phyloP scores from a whole-genome alignment of 2,113 vertebrate genomes.

The Lepus timidus region DNA sequence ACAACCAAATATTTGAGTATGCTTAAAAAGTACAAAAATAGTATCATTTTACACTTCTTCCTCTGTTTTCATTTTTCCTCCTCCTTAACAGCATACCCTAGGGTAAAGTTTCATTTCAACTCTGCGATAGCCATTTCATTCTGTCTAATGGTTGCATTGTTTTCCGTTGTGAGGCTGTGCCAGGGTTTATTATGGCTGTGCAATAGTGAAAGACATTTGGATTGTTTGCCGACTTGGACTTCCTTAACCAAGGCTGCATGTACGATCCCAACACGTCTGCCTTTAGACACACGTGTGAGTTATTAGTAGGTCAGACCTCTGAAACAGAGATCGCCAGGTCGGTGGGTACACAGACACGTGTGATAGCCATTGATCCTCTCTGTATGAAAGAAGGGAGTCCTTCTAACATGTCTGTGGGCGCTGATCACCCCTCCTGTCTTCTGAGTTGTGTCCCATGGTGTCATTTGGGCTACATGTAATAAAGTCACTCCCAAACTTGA shows the following conservation, averaged over 20 bases:
- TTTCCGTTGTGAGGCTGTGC: not conserved
- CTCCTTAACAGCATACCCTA: not conserved
- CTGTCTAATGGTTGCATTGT: not conserved
- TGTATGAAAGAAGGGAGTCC: not conserved
- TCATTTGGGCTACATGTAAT: not conserved
- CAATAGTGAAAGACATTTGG: constrained; percentile 9
- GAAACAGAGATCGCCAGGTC: not conserved
- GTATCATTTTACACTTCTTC: not conserved
- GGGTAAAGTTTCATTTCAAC: not conserved
- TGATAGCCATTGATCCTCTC: not conserved
- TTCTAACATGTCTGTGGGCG: not conserved
- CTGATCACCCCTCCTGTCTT: not conserved
- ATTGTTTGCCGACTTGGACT: not conserved
- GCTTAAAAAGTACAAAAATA: not conserved
- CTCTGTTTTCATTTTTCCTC: not conserved
- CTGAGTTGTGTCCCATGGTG: not conserved
- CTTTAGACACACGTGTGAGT: not conserved
- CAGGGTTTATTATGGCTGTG: not conserved
- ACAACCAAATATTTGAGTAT: not conserved
- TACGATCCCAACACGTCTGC: not conserved
- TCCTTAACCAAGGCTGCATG: not conserved
- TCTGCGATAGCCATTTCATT: not conserved
- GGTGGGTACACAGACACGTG: not conserved
- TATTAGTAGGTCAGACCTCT: not conserved
- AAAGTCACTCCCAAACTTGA: too few relatives aligned